Conservation (phyloP, 2,797 vertebrate species). For the Lophotriccus pileatus region DNA sequence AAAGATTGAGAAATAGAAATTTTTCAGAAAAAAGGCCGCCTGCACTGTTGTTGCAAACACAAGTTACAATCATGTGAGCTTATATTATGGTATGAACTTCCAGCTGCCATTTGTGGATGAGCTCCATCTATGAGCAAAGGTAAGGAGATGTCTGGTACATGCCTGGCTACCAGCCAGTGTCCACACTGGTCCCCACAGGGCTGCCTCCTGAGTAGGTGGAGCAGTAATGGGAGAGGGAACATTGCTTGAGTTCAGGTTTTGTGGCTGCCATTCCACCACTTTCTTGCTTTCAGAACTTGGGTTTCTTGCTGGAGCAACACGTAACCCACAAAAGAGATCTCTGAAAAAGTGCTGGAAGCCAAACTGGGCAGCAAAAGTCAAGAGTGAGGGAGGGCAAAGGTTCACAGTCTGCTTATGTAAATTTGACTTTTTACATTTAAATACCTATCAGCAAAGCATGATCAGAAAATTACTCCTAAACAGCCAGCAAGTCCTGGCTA, state of each 20-base stretch:
- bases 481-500: background rate
- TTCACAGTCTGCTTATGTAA: conserved; percentile 1
- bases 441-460: background rate
- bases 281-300: background rate
- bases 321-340: background rate
- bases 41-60: background rate
- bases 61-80: background rate
- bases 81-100: background rate
- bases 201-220: background rate
- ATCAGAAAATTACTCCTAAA: conserved; percentile 3
- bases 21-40: background rate
- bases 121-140: background rate
- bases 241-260: background rate
- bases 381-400: background rate
- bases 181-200: background rate
- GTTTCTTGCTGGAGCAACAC: background rate
- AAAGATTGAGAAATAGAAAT: background rate
- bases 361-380: background rate
- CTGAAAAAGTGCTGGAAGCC: background rate
- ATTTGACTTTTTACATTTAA: background rate
- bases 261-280: background rate
- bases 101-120: background rate
- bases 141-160: background rate
- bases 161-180: background rate
- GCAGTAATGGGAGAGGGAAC: background rate